A percentile compares a stretch with the other conserved stretches of the same genome.
Conservation (phyloP, 2,888 invertebrate genomes). For the Cremastinae sp. region DNA sequence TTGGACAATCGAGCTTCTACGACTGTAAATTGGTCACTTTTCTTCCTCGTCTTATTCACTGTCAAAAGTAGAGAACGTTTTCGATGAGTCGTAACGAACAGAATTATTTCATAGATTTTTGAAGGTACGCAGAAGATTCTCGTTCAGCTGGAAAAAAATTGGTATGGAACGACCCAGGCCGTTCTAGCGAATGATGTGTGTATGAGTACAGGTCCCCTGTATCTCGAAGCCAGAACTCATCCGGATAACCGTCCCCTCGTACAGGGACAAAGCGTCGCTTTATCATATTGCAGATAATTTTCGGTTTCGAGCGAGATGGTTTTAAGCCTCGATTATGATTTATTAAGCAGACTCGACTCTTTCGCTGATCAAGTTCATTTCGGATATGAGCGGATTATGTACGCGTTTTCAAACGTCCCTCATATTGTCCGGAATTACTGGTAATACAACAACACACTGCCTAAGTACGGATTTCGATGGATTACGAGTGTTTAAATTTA, state of each 20-base stretch:
- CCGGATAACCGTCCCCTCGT: background rate
- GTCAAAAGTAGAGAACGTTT: too few species aligned
- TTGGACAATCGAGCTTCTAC: too few species aligned
- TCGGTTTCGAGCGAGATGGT: conserved; percentile 36
- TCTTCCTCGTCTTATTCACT: too few species aligned
- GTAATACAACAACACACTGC: background rate
- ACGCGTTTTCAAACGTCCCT: conserved; percentile 25
- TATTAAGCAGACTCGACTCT: background rate
- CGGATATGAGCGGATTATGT: conserved; percentile 28
- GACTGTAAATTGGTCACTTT: too few species aligned
- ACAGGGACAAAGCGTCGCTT: conserved; percentile 18
- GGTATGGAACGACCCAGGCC: too few species aligned
- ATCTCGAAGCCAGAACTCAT: conserved; percentile 15
- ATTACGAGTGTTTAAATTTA: conserved; percentile 30
- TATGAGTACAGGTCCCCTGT: conserved; percentile 10
- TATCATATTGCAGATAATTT: conserved; percentile 34
- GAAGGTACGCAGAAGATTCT: too few species aligned
- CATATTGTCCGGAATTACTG: conserved; percentile 25
- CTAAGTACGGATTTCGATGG: conserved; percentile 18
- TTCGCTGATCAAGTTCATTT: conserved; percentile 16
- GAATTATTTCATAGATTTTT: too few species aligned
- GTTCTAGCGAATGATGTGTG: background rate
- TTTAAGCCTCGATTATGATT: background rate
- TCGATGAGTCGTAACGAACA: too few species aligned
- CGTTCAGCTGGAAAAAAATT: too few species aligned